These are phyloP conservation scores for Ecliptopera silaceata DNA, from an alignment of 2,888 invertebrate genomes.

Conservation along the genomic window DNA sequence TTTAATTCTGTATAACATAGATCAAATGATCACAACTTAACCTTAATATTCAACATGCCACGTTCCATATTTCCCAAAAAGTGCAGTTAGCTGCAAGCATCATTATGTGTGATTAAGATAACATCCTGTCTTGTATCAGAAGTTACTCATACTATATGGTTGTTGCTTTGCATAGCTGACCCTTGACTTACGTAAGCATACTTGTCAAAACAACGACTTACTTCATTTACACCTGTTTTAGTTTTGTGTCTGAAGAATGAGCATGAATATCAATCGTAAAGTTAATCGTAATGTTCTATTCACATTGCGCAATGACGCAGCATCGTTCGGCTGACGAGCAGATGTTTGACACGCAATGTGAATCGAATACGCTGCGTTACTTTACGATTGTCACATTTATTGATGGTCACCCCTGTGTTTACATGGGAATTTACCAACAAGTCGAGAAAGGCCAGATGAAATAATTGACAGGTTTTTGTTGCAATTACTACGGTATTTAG, in stretches of 20 bases:
- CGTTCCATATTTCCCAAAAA: too few relatives aligned
- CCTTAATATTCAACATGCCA: too few relatives aligned
- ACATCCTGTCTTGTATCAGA: not conserved
- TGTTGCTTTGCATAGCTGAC: constrained; percentile 8
- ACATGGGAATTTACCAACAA: constrained; percentile 23
- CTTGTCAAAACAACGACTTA: constrained; percentile 23
- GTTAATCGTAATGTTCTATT: too few relatives aligned
- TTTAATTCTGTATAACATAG: constrained; percentile 85
- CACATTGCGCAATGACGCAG: too few relatives aligned
- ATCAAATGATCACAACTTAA: not conserved
- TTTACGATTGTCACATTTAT: too few relatives aligned
- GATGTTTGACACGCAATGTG: too few relatives aligned
- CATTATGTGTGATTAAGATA: not conserved
- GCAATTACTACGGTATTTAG: constrained; percentile 9
- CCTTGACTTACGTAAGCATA: constrained; percentile 29
- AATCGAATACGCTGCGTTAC: too few relatives aligned
- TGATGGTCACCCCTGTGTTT: too few relatives aligned
- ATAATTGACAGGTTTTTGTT: constrained; percentile 17
- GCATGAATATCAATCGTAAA: too few relatives aligned
- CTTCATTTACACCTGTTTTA: constrained; percentile 17
- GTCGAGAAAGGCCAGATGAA: constrained; percentile 9
- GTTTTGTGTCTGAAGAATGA: too few relatives aligned
- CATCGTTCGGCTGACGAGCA: too few relatives aligned
- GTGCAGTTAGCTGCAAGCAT: not conserved
- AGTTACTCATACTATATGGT: not conserved